Base-by-base conservation (phyloP, 1,140 invertebrate species). In the Caerostris extrusa region DNA sequence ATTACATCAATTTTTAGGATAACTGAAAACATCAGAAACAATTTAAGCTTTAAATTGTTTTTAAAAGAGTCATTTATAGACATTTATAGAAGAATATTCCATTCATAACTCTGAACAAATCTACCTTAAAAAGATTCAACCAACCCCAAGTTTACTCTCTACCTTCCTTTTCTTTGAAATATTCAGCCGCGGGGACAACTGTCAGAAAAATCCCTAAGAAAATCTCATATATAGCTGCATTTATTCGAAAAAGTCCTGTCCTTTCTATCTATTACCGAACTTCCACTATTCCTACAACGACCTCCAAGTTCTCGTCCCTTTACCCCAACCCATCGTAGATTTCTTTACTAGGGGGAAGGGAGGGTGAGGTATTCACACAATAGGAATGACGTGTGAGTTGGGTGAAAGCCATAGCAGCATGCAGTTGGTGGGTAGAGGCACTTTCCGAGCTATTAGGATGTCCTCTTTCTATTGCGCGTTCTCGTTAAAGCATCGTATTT, bases 301-400 rank as follows among this genome's bases (percentile, higher is more conserved):
- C 61, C 61, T 10, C 17, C 10, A 14, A 64, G 4, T 17, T 64
- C 12, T 5, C 61, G 12, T 14, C 61, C 3, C 60, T 61, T 61
- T 61, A 4, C 10, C 60, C 17, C 61, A 4, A 61, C 60, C 17
- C 61, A 10, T 61, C 17, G 60, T 64, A 50, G 34, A 71, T n/a
- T 71, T 19, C 69, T 34, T 34, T 71, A 19, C 34, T 71, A 50
- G 34, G 19, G 34, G 34, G 19, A 12, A 34, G 19, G 10, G 71
- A 50, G 71, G 67, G 67, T 69, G n/a, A 19, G 67, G 67, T 69
- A 19, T 77, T 77, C 71, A 77, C 71, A 77, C 71, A 77, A 77
- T 77, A 77, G 71, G 34, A 34, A 77, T 77, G 69, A 77, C 69
- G 69, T 77, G 69, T 12, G 71, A 77, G 71, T 77, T 77, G 71